Evolutionary conservation across 92 coral and sea anemone species (phyloP).

Genomic region (Montipora capitata): DNA sequence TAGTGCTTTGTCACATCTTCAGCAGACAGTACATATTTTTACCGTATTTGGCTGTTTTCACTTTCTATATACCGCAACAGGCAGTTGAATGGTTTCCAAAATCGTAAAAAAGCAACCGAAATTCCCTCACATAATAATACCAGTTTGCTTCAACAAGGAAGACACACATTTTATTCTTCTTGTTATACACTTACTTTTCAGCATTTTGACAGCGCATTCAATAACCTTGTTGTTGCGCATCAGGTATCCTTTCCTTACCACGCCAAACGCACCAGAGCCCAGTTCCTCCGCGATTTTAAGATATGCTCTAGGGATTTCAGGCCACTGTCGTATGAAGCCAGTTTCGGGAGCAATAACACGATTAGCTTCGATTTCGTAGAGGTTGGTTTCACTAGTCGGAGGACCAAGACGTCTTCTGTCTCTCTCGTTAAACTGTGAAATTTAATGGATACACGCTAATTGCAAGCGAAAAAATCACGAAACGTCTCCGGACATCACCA

Average conservation of each 20-base stretch:
- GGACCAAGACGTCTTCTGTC: constrained; percentile 19
- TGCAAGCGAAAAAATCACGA: too few species aligned
- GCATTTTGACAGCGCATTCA: constrained; percentile 82
- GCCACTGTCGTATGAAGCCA: constrained; percentile 68
- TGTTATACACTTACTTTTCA: constrained; percentile 71
- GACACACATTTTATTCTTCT: too few species aligned
- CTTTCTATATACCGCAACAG: too few species aligned
- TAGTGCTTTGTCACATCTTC: too few species aligned
- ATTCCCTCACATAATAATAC: too few species aligned
- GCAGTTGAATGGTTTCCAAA: too few species aligned
- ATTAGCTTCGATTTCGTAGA: constrained; percentile 35
- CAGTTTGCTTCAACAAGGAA: too few species aligned
- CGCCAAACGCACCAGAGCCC: constrained; percentile 88
- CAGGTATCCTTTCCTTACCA: constrained; percentile 60
- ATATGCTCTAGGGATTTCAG: constrained; percentile 72
- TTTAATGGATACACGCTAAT: too few species aligned
- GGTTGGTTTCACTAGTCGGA: constrained; percentile 38
- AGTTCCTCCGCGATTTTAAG: constrained; percentile 75
- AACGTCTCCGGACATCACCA: too few species aligned
- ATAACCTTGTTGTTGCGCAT: constrained; percentile 48
- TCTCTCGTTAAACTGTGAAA: neutral
- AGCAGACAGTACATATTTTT: too few species aligned
- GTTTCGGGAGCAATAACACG: neutral
- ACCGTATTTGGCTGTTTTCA: too few species aligned
- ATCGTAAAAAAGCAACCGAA: too few species aligned